Evolutionary conservation across 2,797 vertebrate species (phyloP), one percentile per base, ranked within the genome.

Genomic region (Crossoptilon crossoptilon): DNA sequence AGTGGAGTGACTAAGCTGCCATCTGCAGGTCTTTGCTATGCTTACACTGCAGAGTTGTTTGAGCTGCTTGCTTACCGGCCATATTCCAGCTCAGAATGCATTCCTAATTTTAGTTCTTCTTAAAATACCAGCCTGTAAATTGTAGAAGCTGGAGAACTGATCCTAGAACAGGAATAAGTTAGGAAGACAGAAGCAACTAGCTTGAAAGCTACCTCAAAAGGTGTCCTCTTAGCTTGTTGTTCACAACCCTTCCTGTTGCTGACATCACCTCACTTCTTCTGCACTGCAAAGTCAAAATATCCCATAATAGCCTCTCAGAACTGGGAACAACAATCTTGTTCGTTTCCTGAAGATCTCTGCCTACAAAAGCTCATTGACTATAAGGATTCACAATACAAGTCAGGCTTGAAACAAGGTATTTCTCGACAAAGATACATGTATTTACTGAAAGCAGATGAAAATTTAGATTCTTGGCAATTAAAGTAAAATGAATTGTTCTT

Each of bases 401-500:
- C 46, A 92, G 79, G 63, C 78, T 68, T 90, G 44, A 90, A 79
- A 62, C 49, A 60, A 49, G 18, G 53, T 27, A n/a, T 77, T 76
- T 87, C 76, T 63, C 18, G 27, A 68, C 58, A 77, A 63, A 79
- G 75, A 79, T 33, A 60, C 12, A 58, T 24, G 26, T 2, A 18
- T 84, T 87, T 69, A 77, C 43, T 92, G n/a, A 62, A 91, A 96
- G 44, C 71, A 93, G 48, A 15, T 89, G 84, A 49, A 79, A 87
- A 86, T 81, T 81, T 73, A 67, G 80, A 64, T 56, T 91, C 44
- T 84, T 89, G 82, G 68, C 76, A 82, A 84, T 78, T 91, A 63
- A 91, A 89, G 91, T n/a, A 43, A 88, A 85, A 63, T 11, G 2
- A 92, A 41, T 46, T 59, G 27, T 29, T 21, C 72, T 87, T 27